Conservation (phyloP, 2,888 invertebrate species). For the Andrena trimmerana region DNA sequence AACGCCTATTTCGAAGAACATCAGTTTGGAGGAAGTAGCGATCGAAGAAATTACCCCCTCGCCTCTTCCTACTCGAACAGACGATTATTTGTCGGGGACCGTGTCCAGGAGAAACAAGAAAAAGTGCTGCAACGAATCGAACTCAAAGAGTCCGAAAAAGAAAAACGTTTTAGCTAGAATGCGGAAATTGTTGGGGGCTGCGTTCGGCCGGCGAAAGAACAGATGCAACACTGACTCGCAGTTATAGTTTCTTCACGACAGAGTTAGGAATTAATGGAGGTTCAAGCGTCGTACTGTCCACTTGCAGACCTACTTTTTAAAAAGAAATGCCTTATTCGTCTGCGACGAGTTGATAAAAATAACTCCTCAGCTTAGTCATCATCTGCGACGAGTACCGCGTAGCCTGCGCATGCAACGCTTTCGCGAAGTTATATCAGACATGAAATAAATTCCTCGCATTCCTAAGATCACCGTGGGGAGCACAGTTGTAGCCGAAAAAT, state of each 20-base stretch:
- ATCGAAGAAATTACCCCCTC: constrained; percentile 50
- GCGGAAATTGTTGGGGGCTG: constrained; percentile 66
- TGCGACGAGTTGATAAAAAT: constrained; percentile 66
- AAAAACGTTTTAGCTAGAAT: constrained; percentile 63
- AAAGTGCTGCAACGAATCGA: not conserved
- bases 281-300: not conserved
- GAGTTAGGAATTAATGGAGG: constrained; percentile 1
- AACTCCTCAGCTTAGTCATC: constrained; percentile 57
- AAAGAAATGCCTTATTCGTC: constrained; percentile 34
- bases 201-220: constrained; percentile 72
- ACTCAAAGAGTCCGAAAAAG: constrained; percentile 56
- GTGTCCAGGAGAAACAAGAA: not conserved
- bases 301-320: constrained; percentile 46
- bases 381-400: constrained; percentile 23
- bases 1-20: constrained; percentile 32
- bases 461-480: constrained; percentile 20
- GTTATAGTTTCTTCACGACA: constrained; percentile 4
- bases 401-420: constrained; percentile 23
- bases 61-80: not conserved
- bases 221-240: constrained; percentile 16
- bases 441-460: constrained; percentile 55
- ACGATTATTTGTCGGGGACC: too few relatives aligned
- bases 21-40: constrained; percentile 32
- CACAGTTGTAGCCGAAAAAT: constrained; percentile 36
- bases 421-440: constrained; percentile 41